Percentiles rank a stretch among this genome's conserved stretches.
Conservation (phyloP, 2,888 invertebrate species). For the Microctonus brassicae region DNA sequence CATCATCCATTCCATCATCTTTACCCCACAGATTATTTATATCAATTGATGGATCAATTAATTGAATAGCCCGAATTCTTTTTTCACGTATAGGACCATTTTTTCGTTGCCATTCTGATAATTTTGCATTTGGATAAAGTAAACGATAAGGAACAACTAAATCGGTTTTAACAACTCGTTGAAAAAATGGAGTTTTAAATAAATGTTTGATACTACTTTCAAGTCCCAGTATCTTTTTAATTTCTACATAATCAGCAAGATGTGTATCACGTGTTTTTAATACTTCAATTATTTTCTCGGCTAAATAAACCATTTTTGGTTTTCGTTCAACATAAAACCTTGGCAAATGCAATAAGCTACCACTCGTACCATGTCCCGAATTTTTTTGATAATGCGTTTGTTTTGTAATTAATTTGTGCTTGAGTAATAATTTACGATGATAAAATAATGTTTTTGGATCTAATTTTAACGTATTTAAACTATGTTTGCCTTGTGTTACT, state of each 20-base stretch:
- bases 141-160: constrained; percentile 72
- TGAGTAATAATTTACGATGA: constrained; percentile 75
- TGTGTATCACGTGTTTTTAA: constrained; percentile 73
- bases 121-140: constrained; percentile 73
- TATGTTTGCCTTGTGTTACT: constrained; percentile 76
- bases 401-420: constrained; percentile 74
- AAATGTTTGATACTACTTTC: constrained; percentile 70
- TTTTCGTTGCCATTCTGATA: constrained; percentile 72
- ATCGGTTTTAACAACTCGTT: constrained; percentile 72
- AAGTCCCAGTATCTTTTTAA: constrained; percentile 70
- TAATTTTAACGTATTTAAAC: constrained; percentile 71
- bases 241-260: constrained; percentile 71
- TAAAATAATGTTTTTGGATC: constrained; percentile 77
- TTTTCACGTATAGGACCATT: constrained; percentile 69
- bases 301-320: constrained; percentile 71
- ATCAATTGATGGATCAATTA: constrained; percentile 74
- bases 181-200: constrained; percentile 72
- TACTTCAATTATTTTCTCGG: constrained; percentile 72
- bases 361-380: constrained; percentile 65
- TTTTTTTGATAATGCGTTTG: constrained; percentile 74
- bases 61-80: constrained; percentile 71
- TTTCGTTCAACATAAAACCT: constrained; percentile 75
- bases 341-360: constrained; percentile 74
- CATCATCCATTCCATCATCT: constrained; percentile 68
- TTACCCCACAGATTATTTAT: constrained; percentile 71